Conservation (phyloP, 2,888 invertebrate species). For the Artemia sinica region DNA sequence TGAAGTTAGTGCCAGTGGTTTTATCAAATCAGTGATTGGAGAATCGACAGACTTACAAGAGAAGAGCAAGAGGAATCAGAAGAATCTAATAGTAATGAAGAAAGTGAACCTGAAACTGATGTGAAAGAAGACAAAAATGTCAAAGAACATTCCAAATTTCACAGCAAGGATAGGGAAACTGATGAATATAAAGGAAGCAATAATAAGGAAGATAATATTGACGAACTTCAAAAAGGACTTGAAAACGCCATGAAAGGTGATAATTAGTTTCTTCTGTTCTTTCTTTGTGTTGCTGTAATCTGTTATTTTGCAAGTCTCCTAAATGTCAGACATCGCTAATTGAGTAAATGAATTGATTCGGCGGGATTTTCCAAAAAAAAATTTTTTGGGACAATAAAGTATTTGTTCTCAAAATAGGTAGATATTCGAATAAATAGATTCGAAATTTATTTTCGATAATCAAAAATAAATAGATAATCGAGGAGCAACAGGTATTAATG, state of each 20-base stretch:
- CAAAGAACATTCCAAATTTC: constrained; percentile 19
- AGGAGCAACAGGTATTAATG: too few species aligned
- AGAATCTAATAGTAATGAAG: constrained; percentile 38
- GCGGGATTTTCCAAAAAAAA: neutral
- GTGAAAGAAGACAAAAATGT: constrained; percentile 27
- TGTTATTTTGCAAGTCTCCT: neutral
- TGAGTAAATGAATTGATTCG: neutral
- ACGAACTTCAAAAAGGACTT: constrained; percentile 18
- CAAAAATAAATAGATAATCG: too few species aligned
- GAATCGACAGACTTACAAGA: constrained; percentile 36
- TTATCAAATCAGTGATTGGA: constrained; percentile 61
- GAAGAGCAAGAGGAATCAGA: constrained; percentile 24
- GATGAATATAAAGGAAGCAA: constrained; percentile 29
- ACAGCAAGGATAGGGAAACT: constrained; percentile 19
- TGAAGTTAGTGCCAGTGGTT: constrained; percentile 76
- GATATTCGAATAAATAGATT: too few species aligned
- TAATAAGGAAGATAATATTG: constrained; percentile 28
- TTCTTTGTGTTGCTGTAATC: too few species aligned
- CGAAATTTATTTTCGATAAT: too few species aligned
- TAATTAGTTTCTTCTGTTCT: too few species aligned
- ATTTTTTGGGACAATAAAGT: neutral
- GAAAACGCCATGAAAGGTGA: constrained; percentile 16
- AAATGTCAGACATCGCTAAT: neutral
- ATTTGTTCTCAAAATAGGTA: neutral
- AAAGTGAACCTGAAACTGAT: constrained; percentile 30